Evolutionary conservation across 2,797 vertebrate species (phyloP).

Genomic region (Loris lydekkerianus): DNA sequence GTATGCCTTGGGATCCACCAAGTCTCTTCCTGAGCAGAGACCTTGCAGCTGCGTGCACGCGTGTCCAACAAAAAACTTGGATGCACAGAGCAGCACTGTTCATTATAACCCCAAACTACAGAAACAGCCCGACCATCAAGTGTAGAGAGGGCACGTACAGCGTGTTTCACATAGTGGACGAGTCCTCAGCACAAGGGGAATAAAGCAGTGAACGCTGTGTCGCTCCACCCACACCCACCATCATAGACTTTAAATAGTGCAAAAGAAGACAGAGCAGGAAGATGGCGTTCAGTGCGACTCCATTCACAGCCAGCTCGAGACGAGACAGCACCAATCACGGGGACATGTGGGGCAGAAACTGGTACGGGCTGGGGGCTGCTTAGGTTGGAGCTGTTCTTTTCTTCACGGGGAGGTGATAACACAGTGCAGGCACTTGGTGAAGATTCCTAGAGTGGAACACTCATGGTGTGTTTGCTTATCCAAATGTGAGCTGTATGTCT

Average conservation of each 20-base stretch:
- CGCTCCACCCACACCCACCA: fast-evolving
- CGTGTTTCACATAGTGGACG: fast-evolving
- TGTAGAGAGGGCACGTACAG: too few relatives aligned
- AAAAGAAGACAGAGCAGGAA: neutral
- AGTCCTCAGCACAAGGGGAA: neutral
- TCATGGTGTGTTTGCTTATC: fast-evolving
- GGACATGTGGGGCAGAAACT: fast-evolving
- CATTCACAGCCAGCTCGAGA: fast-evolving
- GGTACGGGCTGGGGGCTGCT: too few relatives aligned
- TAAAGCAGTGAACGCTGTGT: fast-evolving
- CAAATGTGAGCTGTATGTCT: neutral
- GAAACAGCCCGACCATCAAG: neutral
- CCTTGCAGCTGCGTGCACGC: fast-evolving
- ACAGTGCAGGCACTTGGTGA: fast-evolving
- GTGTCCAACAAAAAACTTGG: neutral
- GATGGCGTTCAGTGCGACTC: fast-evolving
- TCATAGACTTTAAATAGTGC: fast-evolving
- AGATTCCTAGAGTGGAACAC: fast-evolving
- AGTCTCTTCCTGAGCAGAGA: neutral
- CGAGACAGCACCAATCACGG: fast-evolving
- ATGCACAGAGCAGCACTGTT: fast-evolving
- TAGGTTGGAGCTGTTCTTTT: neutral
- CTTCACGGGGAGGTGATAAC: fast-evolving
- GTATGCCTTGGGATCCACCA: fast-evolving
- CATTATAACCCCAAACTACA: too few relatives aligned